phyloP scores from a whole-genome alignment of 2,113 vertebrate species.

The Fulica atra region DNA sequence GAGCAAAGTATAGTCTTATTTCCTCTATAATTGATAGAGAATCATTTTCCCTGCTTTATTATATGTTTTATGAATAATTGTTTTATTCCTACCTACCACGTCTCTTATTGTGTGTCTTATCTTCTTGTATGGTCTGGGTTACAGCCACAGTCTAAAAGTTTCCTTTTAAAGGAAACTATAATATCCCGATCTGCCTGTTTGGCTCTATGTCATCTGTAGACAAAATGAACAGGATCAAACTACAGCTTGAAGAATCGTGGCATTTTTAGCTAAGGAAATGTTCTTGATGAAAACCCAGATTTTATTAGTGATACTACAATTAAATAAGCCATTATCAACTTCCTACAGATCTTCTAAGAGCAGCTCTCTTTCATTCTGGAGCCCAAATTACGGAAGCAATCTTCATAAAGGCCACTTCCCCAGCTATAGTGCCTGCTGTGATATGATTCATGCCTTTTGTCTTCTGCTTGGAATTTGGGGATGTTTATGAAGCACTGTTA shows the following conservation, averaged over 20 bases:
- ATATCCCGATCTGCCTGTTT: not conserved
- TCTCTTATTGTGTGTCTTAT: not conserved
- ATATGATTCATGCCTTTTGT: constrained; percentile 81
- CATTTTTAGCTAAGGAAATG: constrained; percentile 75
- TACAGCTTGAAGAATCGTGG: constrained; percentile 50
- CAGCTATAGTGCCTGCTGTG: constrained; percentile 46
- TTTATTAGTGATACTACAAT: constrained; percentile 63
- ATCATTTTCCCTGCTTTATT: not conserved
- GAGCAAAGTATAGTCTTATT: not conserved
- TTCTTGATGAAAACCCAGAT: constrained; percentile 66
- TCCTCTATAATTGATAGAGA: not conserved
- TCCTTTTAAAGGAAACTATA: constrained; percentile 55
- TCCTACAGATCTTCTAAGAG: constrained; percentile 74
- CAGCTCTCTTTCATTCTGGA: constrained; percentile 61
- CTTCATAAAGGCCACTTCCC: constrained; percentile 74
- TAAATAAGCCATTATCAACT: constrained; percentile 78
- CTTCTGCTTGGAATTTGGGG: constrained; percentile 73
- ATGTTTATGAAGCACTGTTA: constrained; percentile 77
- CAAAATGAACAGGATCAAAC: constrained; percentile 44
- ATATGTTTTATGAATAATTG: not conserved
- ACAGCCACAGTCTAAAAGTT: not conserved
- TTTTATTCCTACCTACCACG: constrained; percentile 11
- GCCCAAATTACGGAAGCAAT: constrained; percentile 74
- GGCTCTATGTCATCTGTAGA: constrained; percentile 24
- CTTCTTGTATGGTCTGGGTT: not conserved